These are phyloP conservation scores for Arrhamphus sclerolepis DNA, from an alignment of 2,797 vertebrate genomes.

Conservation along the genomic window DNA sequence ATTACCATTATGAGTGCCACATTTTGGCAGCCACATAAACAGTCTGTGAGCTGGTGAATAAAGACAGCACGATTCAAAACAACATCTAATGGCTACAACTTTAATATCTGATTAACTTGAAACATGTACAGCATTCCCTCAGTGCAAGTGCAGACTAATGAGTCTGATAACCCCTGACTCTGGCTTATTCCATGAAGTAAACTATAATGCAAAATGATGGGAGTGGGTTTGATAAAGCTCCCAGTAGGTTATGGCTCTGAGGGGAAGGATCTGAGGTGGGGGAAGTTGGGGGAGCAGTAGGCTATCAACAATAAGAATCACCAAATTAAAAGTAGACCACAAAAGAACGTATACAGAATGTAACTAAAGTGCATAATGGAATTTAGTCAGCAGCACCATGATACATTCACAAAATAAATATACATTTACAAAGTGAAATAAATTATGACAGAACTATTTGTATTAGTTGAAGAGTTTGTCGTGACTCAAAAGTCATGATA, in stretches of 20 bases:
- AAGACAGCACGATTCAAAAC: constrained; percentile 41
- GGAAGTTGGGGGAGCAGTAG: constrained; percentile 52
- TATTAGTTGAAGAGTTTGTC: constrained; percentile 54
- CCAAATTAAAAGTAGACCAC: constrained; percentile 67
- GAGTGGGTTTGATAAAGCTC: constrained; percentile 59
- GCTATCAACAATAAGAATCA: constrained; percentile 48
- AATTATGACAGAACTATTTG: constrained; percentile 85
- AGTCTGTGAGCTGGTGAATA: constrained; percentile 22
- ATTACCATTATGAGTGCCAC: no score
- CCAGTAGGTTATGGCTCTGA: constrained; percentile 69
- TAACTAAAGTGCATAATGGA: constrained; percentile 96
- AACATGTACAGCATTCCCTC: constrained; percentile 75
- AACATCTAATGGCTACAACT: constrained; percentile 64
- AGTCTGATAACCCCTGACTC: constrained; percentile 52
- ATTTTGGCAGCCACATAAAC: no score
- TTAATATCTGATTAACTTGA: constrained; percentile 75
- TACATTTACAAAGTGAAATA: constrained; percentile 89
- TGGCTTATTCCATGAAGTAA: constrained; percentile 62
- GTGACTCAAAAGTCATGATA: constrained; percentile 39
- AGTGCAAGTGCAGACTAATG: constrained; percentile 76
- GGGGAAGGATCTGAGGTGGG: constrained; percentile 35
- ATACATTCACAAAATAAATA: constrained; percentile 98
- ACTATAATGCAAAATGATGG: constrained; percentile 52
- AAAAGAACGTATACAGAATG: constrained; percentile 75
- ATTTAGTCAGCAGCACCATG: constrained; percentile 93